Base-by-base conservation (phyloP, 2,797 vertebrate genomes). In the Florisuga fusca region DNA sequence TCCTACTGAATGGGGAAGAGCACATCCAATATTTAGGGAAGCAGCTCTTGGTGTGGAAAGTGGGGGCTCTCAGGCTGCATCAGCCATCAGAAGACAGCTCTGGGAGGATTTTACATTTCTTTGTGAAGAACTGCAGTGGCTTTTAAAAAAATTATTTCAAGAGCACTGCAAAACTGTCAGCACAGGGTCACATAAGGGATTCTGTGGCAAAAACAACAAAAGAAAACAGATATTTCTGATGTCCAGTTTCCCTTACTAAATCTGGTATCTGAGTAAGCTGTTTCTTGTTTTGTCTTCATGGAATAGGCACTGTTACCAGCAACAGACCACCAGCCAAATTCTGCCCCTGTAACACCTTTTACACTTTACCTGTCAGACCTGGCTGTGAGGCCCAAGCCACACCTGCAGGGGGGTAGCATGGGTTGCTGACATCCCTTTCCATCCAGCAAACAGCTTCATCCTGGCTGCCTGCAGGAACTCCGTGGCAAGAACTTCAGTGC, bases 31-130 rank as follows among this genome's bases (percentile, higher is more conserved):
- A 34, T 23, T 48, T 7, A 6, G 9, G 27, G 57, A 38, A 89
- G 21, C 41, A 55, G 34, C 41, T 69, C 33, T 77, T 8, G 13
- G 21, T 80, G 23, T 87, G 41, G 94, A 53, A 55, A 69, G 41
- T 50, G 16, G 1, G 1, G 23, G 14, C 7, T 73, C 36, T 89
- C 68, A 77, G 81, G 18, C 63, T 80, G 31, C 22, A 33, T 12
- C 31, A 13, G 16, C 86, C 82, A n/a, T 93, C 43, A 74, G 18
- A 80, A 81, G 66, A 7, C 54, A 10, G 20, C 75, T 91, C 34
- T 72, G 63, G 29, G 11, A 85, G 9, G 16, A 48, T 77, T 94
- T 95, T 45, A 87, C 80, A 84, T 83, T 66, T 61, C 34, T 93
- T 59, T 58, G 46, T 86, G 76, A 89, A 89, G 79, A n/a, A 61